Percentiles rank a stretch among this genome's conserved stretches.
These are phyloP conservation scores for Helicoverpa assulta DNA, from an alignment of 2,888 invertebrate species.

Conservation along the genomic window DNA sequence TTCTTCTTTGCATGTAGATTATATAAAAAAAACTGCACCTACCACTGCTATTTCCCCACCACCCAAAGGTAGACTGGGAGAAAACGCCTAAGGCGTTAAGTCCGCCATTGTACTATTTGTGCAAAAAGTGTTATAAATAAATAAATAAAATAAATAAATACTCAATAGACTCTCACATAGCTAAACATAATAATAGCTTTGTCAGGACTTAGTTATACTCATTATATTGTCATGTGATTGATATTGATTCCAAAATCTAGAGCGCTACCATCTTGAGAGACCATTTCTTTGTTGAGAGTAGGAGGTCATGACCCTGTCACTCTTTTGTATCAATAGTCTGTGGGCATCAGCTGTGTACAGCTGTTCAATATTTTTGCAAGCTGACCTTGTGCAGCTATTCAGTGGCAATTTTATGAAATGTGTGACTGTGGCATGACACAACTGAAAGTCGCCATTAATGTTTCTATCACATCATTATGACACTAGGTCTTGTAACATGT, in stretches of 20 bases:
- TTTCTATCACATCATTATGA: not conserved
- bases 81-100: no score
- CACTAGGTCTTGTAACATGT: not conserved
- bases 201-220: not conserved
- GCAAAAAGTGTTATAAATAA: no score
- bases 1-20: no score
- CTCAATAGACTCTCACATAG: no score
- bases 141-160: no score
- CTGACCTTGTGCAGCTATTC: conserved; percentile 30
- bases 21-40: no score
- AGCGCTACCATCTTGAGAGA: not conserved
- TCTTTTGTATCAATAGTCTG: conserved; percentile 28
- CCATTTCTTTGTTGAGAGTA: not conserved
- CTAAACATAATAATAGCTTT: no score
- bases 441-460: not conserved
- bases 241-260: not conserved
- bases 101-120: no score
- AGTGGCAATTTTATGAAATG: conserved; percentile 30
- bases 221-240: not conserved
- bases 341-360: conserved; percentile 16
- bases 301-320: conserved; percentile 40
- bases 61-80: no score
- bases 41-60: no score
- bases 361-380: conserved; percentile 29
- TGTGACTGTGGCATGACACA: not conserved